Conservation (phyloP, 2,888 invertebrate species). For the Stramonita haemastoma region DNA sequence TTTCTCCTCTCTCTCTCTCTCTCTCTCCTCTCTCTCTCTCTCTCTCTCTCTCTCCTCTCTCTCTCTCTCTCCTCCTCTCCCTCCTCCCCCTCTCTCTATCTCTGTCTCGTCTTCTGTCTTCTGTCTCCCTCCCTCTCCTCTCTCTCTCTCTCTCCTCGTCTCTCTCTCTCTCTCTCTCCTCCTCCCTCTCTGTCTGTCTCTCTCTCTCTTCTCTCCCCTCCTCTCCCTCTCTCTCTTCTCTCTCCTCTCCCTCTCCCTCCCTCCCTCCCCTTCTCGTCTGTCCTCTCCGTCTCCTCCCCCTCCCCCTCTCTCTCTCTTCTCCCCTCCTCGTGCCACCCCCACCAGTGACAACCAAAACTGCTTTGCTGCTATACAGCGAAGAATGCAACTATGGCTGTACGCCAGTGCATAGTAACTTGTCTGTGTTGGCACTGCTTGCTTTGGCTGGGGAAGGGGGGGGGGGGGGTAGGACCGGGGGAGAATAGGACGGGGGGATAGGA, state of each 20-base stretch:
- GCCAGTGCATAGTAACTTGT: too few species aligned
- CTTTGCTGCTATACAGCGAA: too few species aligned
- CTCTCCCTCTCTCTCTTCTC: background rate
- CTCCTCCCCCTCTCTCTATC: background rate
- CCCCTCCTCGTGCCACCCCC: background rate
- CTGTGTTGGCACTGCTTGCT: too few species aligned
- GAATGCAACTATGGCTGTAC: too few species aligned
- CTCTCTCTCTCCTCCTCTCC: background rate
- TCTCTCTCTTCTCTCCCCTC: background rate
- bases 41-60: too few species aligned
- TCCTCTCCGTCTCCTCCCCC: background rate
- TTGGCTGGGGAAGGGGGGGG: too few species aligned
- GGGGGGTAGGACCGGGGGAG: too few species aligned
- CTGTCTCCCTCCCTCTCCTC: background rate
- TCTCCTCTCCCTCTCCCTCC: background rate
- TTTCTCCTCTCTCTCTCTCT: background rate
- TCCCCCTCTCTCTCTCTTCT: background rate
- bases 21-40: too few species aligned
- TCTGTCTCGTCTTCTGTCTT: background rate
- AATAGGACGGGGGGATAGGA: too few species aligned
- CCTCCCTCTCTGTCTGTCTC: background rate
- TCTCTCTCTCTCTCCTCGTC: constrained; percentile 6
- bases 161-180: constrained; percentile 11
- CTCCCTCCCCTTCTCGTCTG: background rate
- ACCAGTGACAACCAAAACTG: background rate